Evolutionary conservation across 1,140 invertebrate genomes (phyloP).

Genomic region (Drosophila hydei): DNA sequence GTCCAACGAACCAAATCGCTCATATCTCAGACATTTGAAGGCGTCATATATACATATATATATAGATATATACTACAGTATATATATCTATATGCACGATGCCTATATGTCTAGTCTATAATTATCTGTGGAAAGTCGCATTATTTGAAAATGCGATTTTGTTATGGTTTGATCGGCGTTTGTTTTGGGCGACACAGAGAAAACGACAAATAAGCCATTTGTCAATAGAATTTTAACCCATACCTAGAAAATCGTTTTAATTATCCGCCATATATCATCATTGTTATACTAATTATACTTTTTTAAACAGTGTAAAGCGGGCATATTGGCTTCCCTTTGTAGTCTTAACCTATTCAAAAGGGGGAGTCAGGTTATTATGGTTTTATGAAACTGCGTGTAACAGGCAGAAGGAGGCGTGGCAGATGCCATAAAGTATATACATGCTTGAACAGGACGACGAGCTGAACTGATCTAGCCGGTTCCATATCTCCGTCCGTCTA

Average conservation of each 20-base stretch:
- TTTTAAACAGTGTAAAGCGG: too few relatives aligned
- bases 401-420: too few relatives aligned
- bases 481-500: too few relatives aligned
- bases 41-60: slow-evolving; percentile 32
- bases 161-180: slow-evolving; percentile 38
- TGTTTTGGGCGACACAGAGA: slow-evolving; percentile 1
- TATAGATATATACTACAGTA: neutral
- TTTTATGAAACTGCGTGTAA: too few relatives aligned
- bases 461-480: too few relatives aligned
- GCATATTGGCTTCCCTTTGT: too few relatives aligned
- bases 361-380: too few relatives aligned
- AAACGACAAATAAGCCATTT: slow-evolving; percentile 65
- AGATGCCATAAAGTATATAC: too few relatives aligned
- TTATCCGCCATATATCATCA: slow-evolving; percentile 35
- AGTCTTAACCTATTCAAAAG: too few relatives aligned
- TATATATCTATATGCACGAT: slow-evolving; percentile 11
- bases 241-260: slow-evolving; percentile 16
- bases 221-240: slow-evolving; percentile 67
- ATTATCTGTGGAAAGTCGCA: slow-evolving; percentile 55
- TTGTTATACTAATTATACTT: neutral
- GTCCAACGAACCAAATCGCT: slow-evolving; percentile 29
- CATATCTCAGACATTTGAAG: slow-evolving; percentile 39
- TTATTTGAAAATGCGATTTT: slow-evolving; percentile 53
- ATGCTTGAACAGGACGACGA: too few relatives aligned
- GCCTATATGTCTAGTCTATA: slow-evolving; percentile 41